Base-by-base conservation (phyloP, 2,113 vertebrate genomes). In the Platysternon megacephalum region DNA sequence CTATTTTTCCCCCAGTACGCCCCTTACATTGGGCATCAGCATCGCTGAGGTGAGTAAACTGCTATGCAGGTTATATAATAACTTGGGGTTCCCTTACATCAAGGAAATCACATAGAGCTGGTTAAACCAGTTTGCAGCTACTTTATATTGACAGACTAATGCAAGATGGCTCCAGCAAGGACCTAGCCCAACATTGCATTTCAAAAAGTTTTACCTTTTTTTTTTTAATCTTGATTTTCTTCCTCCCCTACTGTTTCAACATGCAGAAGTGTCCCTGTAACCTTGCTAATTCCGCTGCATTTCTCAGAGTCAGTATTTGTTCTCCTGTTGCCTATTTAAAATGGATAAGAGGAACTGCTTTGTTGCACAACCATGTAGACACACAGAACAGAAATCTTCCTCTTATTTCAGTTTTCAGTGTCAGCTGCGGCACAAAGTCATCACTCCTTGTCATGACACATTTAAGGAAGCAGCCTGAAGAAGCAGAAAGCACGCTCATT, bases 391-490 rank as follows among this genome's bases (percentile, higher is more conserved):
- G 51, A 74, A 86, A 39, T 32, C 4, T 11, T n/a, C 2, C 8
- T 82, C 85, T 89, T 91, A 53, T 82, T 93, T 93, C 32, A 32
- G 4, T 32, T 14, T 56, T 76, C 86, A 39, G 68, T 83, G 17
- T 61, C 35, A 84, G 42, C 3, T n/a, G 42, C 14, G n/a, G 39
- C 28, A 85, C 78, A 80, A 68, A 6, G 72, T 61, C 91, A 42
- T 82, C 7, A 22, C 16, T 21, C 9, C 65, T 83, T 68, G 42
- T 58, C 87, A 79, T 24, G 7, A 8, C 48, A 39, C 17, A 39
- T 74, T 79, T 90, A 88, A 93, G 88, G 65, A 39, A 93, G 84
- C 42, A 95, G 52, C 21, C 28, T n/a, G 85, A 61, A 94, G 52
- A 48, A 88, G 49, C 24, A 85, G 39, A 46, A 17, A 42, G 2